phyloP scores from a whole-genome alignment of 2,113 vertebrate genomes.

The Prunella himalayana region DNA sequence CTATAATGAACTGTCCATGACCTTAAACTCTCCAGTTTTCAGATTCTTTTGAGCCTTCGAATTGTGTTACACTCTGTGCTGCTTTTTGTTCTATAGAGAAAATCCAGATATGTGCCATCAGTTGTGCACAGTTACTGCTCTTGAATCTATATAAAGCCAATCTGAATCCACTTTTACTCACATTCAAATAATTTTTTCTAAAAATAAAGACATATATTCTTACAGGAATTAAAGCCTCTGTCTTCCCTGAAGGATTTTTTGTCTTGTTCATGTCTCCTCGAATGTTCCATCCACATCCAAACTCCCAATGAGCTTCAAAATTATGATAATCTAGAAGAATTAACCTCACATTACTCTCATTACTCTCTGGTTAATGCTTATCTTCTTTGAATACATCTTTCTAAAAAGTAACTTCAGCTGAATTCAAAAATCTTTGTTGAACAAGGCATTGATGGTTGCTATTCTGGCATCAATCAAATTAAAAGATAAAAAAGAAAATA shows the following conservation, averaged over 20 bases:
- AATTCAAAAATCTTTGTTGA: neutral
- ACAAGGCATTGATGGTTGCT: neutral
- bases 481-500: neutral
- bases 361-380: neutral
- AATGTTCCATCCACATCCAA: neutral
- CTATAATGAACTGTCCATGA: slow-evolving; percentile 26
- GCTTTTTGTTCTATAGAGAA: neutral
- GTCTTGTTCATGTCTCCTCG: neutral
- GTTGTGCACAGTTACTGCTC: neutral
- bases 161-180: neutral
- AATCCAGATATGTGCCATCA: neutral
- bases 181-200: neutral
- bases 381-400: neutral
- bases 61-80: neutral
- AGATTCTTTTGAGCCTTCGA: slow-evolving; percentile 13
- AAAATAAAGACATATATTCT: neutral
- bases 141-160: neutral
- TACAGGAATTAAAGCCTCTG: neutral
- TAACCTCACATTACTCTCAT: neutral
- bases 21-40: slow-evolving; percentile 32
- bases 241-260: neutral
- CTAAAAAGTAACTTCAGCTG: neutral
- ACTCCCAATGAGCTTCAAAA: neutral
- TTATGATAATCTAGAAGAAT: neutral
- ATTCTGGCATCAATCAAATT: neutral